Conservation (phyloP, 2,797 vertebrate species). For the Glyptemys insculpta region DNA sequence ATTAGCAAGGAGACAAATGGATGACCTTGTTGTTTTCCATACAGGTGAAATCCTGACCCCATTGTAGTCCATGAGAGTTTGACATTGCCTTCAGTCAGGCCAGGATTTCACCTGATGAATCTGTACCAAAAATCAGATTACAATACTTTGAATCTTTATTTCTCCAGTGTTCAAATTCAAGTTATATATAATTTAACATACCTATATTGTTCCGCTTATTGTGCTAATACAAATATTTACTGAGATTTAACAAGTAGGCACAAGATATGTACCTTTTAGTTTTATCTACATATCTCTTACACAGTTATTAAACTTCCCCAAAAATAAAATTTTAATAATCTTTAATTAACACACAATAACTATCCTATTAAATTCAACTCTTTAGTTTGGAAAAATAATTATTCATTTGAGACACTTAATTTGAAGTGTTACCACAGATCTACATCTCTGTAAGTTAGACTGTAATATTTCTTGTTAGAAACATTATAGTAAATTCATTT, state of each 20-base stretch:
- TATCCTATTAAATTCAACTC: slow-evolving; percentile 60
- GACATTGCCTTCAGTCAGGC: neutral
- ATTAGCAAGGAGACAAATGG: neutral
- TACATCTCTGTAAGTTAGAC: slow-evolving; percentile 67
- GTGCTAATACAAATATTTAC: slow-evolving; percentile 60
- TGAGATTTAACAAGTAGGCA: slow-evolving; percentile 57
- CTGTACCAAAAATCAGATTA: neutral
- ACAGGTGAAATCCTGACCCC: neutral
- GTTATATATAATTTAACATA: neutral
- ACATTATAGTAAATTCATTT: slow-evolving; percentile 55
- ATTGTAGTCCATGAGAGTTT: neutral
- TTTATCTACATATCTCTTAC: slow-evolving; percentile 67
- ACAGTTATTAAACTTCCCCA: slow-evolving; percentile 64
- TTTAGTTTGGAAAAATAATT: slow-evolving; percentile 73
- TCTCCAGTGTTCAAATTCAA: neutral
- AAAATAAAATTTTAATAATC: slow-evolving; percentile 76
- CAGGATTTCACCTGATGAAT: neutral
- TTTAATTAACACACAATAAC: slow-evolving; percentile 78
- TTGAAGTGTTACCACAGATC: slow-evolving; percentile 74
- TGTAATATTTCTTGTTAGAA: slow-evolving; percentile 56
- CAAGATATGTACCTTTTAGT: slow-evolving; percentile 35
- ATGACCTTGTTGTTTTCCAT: neutral
- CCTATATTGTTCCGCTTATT: neutral
- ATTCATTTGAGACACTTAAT: slow-evolving; percentile 72
- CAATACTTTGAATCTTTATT: neutral